phyloP scores from a whole-genome alignment of 2,888 invertebrate species.

The Galerucella calmariensis region DNA sequence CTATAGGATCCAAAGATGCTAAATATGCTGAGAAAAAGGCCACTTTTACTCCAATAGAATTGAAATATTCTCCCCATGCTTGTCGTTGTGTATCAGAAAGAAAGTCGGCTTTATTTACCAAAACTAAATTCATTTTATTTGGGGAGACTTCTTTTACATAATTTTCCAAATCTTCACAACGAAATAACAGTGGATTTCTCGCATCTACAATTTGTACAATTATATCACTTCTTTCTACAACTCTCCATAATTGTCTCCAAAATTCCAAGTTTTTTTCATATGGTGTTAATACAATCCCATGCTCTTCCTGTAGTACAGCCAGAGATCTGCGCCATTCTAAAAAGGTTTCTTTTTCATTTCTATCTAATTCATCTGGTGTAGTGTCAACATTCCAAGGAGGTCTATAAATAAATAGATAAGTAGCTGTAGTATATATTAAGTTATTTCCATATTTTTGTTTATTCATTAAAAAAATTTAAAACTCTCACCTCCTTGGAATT shows the following conservation, averaged over 20 bases:
- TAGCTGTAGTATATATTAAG: too few relatives aligned
- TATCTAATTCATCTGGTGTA: constrained; percentile 82
- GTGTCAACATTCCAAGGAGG: constrained; percentile 84
- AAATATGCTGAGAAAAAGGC: constrained; percentile 92
- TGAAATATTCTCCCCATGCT: constrained; percentile 89
- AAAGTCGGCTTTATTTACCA: constrained; percentile 97
- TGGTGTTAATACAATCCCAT: constrained; percentile 89
- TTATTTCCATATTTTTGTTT: too few relatives aligned
- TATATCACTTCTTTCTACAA: constrained; percentile 95
- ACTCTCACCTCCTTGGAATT: constrained; percentile 80
- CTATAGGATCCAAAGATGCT: constrained; percentile 63
- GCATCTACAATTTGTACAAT: constrained; percentile 96
- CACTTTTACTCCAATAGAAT: constrained; percentile 73
- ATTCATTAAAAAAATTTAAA: too few relatives aligned
- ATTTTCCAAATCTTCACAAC: constrained; percentile 90
- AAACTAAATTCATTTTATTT: constrained; percentile 81
- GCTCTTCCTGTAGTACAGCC: constrained; percentile 80
- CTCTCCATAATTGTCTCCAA: constrained; percentile 98
- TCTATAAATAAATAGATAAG: constrained; percentile 62
- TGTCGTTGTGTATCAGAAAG: constrained; percentile 83
- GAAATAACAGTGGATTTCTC: constrained; percentile 87
- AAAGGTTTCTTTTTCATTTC: constrained; percentile 84
- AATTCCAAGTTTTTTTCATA: constrained; percentile 98
- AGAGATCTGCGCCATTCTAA: constrained; percentile 90
- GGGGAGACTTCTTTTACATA: constrained; percentile 78